These are phyloP conservation scores for Bombus vancouverensis DNA, from an alignment of 1,140 invertebrate species.

Conservation along the genomic window DNA sequence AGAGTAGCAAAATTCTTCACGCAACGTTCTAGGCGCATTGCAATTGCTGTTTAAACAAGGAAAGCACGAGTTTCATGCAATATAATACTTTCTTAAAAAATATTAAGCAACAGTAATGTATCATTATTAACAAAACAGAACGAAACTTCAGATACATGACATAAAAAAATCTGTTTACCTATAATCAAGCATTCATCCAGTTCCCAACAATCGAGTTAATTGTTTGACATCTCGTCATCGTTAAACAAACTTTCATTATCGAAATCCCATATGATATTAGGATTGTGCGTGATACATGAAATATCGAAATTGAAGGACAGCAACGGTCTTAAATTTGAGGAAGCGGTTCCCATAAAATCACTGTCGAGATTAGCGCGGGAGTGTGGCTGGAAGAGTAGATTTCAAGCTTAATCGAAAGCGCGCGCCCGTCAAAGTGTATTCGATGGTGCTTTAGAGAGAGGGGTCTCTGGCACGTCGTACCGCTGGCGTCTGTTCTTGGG, in stretches of 20 bases:
- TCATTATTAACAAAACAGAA: too few species aligned
- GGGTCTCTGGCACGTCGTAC: constrained; percentile 56
- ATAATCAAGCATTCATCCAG: too few species aligned
- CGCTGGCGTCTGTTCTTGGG: constrained; percentile 59
- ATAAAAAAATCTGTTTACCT: too few species aligned
- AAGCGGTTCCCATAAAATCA: background rate
- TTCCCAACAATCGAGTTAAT: too few species aligned
- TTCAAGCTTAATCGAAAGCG: constrained; percentile 54
- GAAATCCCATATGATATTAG: background rate
- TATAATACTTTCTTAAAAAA: too few species aligned
- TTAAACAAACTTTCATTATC: background rate
- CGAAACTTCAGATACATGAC: too few species aligned
- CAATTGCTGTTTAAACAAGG: background rate
- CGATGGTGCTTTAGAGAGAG: constrained; percentile 43
- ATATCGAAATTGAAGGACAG: background rate
- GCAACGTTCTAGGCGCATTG: background rate
- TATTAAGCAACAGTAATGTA: too few species aligned
- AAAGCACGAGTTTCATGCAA: too few species aligned
- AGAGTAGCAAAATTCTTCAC: background rate
- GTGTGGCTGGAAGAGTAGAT: constrained; percentile 38
- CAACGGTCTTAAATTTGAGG: background rate
- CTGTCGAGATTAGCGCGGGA: constrained; percentile 1
- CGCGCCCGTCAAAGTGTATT: constrained; percentile 60
- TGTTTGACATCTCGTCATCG: too few species aligned
- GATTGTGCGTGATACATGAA: background rate